These are phyloP conservation scores for Miltochrista miniata DNA, from an alignment of 2,888 invertebrate species.

Conservation along the genomic window DNA sequence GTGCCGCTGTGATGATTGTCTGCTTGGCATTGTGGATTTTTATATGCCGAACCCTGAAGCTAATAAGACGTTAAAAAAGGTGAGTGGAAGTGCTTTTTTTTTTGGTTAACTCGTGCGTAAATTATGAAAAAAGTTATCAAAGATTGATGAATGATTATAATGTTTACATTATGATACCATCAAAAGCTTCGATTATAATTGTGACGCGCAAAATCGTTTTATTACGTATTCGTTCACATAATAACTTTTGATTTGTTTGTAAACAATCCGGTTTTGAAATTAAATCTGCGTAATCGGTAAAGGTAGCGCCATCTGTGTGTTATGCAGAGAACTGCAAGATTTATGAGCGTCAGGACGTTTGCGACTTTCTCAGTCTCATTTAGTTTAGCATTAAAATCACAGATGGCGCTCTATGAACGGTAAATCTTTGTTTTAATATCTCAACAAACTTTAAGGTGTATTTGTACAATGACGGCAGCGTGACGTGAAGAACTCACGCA, in stretches of 20 bases:
- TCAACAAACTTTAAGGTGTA: no score
- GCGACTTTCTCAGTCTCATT: background rate
- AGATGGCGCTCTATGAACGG: conserved; percentile 7
- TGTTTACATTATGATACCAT: no score
- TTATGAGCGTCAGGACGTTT: background rate
- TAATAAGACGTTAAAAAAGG: conserved; percentile 85
- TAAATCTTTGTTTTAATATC: no score
- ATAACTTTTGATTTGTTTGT: conserved; percentile 30
- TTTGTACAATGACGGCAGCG: no score
- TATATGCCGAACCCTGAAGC: conserved; percentile 83
- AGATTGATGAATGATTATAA: no score
- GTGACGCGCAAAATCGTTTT: no score
- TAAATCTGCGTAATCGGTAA: background rate
- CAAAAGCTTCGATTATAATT: no score
- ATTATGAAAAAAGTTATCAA: no score
- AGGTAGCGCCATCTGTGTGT: conserved; percentile 9
- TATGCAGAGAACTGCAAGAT: background rate
- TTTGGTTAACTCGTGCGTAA: background rate
- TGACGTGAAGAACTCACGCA: no score
- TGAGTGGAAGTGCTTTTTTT: conserved; percentile 46
- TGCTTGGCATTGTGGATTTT: conserved; percentile 91
- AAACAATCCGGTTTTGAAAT: conserved; percentile 19
- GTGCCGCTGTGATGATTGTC: conserved; percentile 92
- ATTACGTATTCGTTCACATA: no score
- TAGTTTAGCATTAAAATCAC: background rate